Conservation (phyloP, 2,888 invertebrate species). For the Chouioia cunea region DNA sequence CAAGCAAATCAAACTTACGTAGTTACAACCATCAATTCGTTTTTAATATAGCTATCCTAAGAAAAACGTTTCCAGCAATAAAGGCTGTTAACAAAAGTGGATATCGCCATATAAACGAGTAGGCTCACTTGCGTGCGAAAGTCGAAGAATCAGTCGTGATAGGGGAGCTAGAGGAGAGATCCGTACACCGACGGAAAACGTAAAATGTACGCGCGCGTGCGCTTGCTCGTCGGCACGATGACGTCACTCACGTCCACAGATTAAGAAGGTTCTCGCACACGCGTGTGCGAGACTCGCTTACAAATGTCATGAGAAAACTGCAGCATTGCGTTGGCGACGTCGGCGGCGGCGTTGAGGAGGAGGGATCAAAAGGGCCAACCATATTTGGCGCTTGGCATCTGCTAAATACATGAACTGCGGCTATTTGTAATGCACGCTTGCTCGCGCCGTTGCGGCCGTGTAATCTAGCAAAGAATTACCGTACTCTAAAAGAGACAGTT, state of each 20-base stretch:
- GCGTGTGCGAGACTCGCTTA: constrained; percentile 32
- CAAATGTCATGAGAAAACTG: constrained; percentile 45
- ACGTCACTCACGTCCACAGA: constrained; percentile 35
- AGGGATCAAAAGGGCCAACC: constrained; percentile 32
- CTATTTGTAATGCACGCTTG: not conserved
- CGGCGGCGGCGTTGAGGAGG: not conserved
- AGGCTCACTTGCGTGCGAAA: too few species aligned
- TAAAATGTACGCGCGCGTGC: too few species aligned
- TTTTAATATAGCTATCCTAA: too few species aligned
- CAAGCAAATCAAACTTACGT: too few species aligned
- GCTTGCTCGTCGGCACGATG: not conserved
- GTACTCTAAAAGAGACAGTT: not conserved
- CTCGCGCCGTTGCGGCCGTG: not conserved
- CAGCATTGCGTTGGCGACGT: not conserved
- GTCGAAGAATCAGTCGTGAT: too few species aligned
- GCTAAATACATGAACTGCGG: too few species aligned
- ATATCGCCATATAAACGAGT: too few species aligned
- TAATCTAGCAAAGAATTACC: constrained; percentile 10
- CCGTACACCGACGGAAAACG: too few species aligned
- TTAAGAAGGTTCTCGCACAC: not conserved
- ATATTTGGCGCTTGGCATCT: constrained; percentile 38
- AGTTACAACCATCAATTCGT: too few species aligned
- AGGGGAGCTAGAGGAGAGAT: too few species aligned
- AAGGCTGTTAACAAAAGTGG: too few species aligned
- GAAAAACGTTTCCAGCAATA: too few species aligned